Percentiles rank a stretch among this genome's conserved stretches.
These are phyloP conservation scores for Hydractinia echinata DNA, from an alignment of 30 jellyfish, hydroid and myxozoan species.

Conservation along the genomic window DNA sequence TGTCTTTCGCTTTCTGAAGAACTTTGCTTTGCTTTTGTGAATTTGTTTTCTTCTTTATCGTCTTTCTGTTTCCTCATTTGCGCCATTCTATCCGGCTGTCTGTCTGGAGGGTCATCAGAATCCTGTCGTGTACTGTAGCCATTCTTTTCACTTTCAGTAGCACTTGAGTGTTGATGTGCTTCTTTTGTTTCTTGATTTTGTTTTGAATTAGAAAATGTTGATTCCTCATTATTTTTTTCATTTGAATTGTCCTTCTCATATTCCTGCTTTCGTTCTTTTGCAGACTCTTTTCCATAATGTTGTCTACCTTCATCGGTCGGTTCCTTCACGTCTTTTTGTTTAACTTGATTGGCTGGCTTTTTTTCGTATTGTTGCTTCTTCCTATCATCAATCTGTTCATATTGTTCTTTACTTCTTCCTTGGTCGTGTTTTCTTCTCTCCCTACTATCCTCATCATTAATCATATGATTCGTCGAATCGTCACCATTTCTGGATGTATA, in stretches of 20 bases:
- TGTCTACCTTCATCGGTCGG: neutral
- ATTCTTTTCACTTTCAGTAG: slow-evolving; percentile 9
- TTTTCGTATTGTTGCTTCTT: slow-evolving; percentile 11
- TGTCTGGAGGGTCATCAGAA: neutral
- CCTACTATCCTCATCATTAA: slow-evolving; percentile 20
- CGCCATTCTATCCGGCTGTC: too few relatives aligned
- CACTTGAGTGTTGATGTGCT: slow-evolving; percentile 2
- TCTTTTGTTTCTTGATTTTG: slow-evolving; percentile 10
- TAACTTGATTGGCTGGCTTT: neutral
- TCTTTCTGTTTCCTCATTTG: neutral
- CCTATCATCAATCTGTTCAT: neutral
- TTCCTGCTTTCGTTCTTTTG: neutral
- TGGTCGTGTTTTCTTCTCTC: slow-evolving; percentile 2
- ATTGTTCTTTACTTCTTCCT: slow-evolving; percentile 12
- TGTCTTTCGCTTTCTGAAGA: neutral
- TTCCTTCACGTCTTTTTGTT: slow-evolving; percentile 1
- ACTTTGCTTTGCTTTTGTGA: slow-evolving; percentile 15
- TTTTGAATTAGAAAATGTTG: neutral
- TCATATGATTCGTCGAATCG: neutral
- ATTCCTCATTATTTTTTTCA: neutral
- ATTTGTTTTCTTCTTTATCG: slow-evolving; percentile 32
- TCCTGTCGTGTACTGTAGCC: neutral
- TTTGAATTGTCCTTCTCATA: slow-evolving; percentile 13
- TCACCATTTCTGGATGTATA: neutral
- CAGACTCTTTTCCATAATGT: neutral